Base-by-base conservation (phyloP, 2,113 vertebrate genomes). In the Dissostichus mawsoni region DNA sequence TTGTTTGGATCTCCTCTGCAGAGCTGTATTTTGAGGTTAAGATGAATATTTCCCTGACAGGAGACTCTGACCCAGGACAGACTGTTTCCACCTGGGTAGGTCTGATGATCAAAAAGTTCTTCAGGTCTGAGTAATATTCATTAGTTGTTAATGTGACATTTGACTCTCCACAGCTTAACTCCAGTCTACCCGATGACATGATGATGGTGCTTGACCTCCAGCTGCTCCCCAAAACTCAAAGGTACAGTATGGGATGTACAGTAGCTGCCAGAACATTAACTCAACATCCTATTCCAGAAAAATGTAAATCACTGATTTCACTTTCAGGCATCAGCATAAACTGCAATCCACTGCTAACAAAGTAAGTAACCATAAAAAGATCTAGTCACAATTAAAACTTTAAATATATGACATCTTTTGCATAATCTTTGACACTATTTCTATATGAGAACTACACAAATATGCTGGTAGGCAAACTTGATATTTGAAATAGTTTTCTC, bases 21-120 rank as follows among this genome's bases (percentile, higher is more conserved):
- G 93, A 85, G 53, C 20, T 92, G 41, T 95, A 93, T 61, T 95
- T 94, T 83, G 90, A 91, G 74, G 93, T 95, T 0, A 75, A 44
- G 45, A 20, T 91, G 58, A 95, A 93, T 0, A 87, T 94, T 53
- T 91, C 92, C 11, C 64, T 95, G 14, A 84, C 6, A 8, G 92
- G 89, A 53, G 9, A 61, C 5, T 18, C 23, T 47, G 67, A 95
- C 29, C 67, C 89, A 23, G 62, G 83, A 10, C 36, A 48, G 29
- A 68, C 78, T 50, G 78, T 96, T 36, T 56, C 41, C 58, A 61
- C 0, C 11, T 96, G 95, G 95, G 95, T 96, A 88, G 6, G 88
- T 75, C 12, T 58, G 36, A 67, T 47, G 69, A 62, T 8, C 50
- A 6, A 23, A 7, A 16, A 52, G 16, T 16, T 74, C 45, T 47